Conservation (phyloP, 2,888 invertebrate species). For the Meteorus cinctellus region DNA sequence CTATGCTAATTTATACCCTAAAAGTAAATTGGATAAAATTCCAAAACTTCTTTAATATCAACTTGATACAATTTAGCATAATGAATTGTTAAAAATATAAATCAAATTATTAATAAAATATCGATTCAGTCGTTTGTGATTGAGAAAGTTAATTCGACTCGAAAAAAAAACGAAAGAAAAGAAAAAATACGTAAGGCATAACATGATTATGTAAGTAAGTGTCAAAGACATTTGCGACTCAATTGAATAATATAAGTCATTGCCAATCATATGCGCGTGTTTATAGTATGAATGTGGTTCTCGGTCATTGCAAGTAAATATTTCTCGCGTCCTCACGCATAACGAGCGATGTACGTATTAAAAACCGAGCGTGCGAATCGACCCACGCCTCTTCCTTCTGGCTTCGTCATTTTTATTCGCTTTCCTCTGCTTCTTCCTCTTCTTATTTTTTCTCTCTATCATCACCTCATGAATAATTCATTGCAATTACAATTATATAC, state of each 20-base stretch:
- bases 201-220: neutral
- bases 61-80: too few relatives aligned
- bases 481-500: conserved; percentile 60
- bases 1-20: too few relatives aligned
- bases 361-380: conserved; percentile 60
- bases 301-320: conserved; percentile 7
- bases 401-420: conserved; percentile 45
- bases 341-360: conserved; percentile 58
- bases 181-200: neutral
- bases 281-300: neutral
- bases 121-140: neutral
- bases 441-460: conserved; percentile 28
- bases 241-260: conserved; percentile 9
- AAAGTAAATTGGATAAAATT: too few relatives aligned
- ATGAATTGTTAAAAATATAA: too few relatives aligned
- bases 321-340: conserved; percentile 19
- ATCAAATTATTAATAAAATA: too few relatives aligned
- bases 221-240: neutral
- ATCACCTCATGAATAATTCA: conserved; percentile 64
- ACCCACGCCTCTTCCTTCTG: conserved; percentile 43
- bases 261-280: neutral
- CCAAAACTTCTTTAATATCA: too few relatives aligned
- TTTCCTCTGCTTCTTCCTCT: conserved; percentile 53
- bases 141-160: neutral
- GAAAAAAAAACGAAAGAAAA: neutral